Evolutionary conservation across 2,797 vertebrate genomes (phyloP), one percentile per base, ranked within the genome.

Genomic region (Aphelocoma californica): DNA sequence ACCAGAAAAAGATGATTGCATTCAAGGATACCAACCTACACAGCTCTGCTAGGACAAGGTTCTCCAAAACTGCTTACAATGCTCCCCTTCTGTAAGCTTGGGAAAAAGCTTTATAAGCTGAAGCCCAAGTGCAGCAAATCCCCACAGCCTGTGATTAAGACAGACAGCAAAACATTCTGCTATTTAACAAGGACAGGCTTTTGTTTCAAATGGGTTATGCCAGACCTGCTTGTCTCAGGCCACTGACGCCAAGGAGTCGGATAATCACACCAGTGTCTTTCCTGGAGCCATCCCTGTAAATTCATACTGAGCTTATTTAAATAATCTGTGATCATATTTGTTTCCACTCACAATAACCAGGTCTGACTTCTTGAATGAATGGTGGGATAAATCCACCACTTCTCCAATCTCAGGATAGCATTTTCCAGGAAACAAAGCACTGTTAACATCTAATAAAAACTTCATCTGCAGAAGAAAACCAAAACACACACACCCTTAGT

Each of bases 191-290:
- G 73, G 58, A 81, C 36, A 36, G 53, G 75, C 80, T 93, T 86
- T 81, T 94, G 89, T 79, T 94, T 62, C 89, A 81, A 67, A 72
- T 66, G 56, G 62, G 72, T 26, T 84, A 82, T 94, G 87, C 91
- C 92, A 91, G 89, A 89, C 73, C 66, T 88, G 62, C 88, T 29
- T 57, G 66, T 81, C 72, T 95, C 65, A 58, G 77, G 75, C 86
- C 70, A 70, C 66, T 34, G 80, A 90, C 51, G 67, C 90, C 92
- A 90, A 78, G 61, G 80, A 93, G 91, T 32, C 8, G 10, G 81
- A 93, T 93, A 78, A 88, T 81, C 91, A 90, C 47, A 31, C 40
- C 65, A 64, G 28, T 44, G 78, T 62, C 89, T 75, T 65, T 94
- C 87, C 87, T 81, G 54, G 0, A 94, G 89, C 73, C 72, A 87